Percentiles rank a stretch among this genome's conserved stretches.
Conservation (phyloP, 2,113 vertebrate genomes). For the Phoenicopterus ruber region DNA sequence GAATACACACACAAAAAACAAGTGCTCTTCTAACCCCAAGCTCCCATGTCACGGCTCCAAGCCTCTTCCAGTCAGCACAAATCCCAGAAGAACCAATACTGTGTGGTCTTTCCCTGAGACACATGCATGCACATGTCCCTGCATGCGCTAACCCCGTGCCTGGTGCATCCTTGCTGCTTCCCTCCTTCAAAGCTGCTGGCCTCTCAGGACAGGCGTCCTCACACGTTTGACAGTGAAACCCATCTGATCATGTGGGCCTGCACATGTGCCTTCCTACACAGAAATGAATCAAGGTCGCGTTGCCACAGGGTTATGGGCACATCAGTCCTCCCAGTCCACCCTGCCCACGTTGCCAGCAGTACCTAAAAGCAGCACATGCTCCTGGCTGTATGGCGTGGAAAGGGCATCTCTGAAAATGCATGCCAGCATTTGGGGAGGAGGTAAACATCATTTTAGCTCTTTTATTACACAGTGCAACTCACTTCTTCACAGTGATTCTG, state of each 20-base stretch:
- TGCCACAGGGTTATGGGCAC: neutral
- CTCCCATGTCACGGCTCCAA: neutral
- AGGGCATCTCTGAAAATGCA: neutral
- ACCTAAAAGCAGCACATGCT: neutral
- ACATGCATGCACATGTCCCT: rapidly evolving
- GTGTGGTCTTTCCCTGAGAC: neutral
- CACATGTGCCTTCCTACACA: neutral
- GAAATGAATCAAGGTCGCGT: neutral
- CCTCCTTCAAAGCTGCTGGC: neutral
- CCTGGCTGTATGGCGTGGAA: neutral
- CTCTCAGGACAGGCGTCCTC: neutral
- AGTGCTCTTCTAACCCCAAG: neutral
- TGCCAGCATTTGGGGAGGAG: neutral
- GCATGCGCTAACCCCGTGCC: neutral
- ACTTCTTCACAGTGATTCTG: neutral
- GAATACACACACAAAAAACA: neutral
- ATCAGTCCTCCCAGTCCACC: neutral
- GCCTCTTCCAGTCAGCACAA: neutral
- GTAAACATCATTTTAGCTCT: neutral
- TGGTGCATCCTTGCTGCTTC: neutral
- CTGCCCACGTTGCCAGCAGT: neutral
- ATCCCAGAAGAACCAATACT: neutral
- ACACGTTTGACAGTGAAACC: neutral
- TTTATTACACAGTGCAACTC: neutral
- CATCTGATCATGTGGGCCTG: too few relatives aligned